phyloP scores from a whole-genome alignment of 2,797 vertebrate species.

The Phataginus tricuspis region DNA sequence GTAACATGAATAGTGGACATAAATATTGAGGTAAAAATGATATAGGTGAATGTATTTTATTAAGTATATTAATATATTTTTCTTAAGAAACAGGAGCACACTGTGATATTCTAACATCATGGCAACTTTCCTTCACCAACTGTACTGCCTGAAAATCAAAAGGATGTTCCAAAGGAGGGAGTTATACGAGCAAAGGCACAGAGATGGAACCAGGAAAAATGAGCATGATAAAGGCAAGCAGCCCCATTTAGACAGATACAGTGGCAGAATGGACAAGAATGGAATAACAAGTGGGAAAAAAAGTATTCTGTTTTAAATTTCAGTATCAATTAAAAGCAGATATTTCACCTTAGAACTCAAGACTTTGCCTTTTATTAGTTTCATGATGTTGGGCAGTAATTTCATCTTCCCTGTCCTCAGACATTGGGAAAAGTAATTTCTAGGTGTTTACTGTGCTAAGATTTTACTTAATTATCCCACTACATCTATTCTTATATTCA shows the following conservation, averaged over 20 bases:
- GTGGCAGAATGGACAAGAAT: background rate
- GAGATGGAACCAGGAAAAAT: background rate
- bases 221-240: background rate
- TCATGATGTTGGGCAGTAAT: background rate
- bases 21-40: background rate
- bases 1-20: background rate
- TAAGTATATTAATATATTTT: background rate
- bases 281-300: background rate
- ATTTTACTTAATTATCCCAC: background rate
- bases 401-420: background rate
- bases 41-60: background rate
- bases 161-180: background rate
- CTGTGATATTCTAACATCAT: background rate
- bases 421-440: background rate
- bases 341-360: background rate
- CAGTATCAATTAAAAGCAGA: background rate
- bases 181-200: background rate
- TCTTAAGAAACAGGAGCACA: background rate
- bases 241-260: background rate
- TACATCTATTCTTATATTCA: background rate
- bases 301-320: background rate
- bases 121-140: background rate
- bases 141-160: background rate
- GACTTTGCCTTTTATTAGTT: background rate
- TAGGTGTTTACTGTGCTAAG: background rate